Evolutionary conservation across 2,888 invertebrate genomes (phyloP).

Genomic region (Carcina quercana): DNA sequence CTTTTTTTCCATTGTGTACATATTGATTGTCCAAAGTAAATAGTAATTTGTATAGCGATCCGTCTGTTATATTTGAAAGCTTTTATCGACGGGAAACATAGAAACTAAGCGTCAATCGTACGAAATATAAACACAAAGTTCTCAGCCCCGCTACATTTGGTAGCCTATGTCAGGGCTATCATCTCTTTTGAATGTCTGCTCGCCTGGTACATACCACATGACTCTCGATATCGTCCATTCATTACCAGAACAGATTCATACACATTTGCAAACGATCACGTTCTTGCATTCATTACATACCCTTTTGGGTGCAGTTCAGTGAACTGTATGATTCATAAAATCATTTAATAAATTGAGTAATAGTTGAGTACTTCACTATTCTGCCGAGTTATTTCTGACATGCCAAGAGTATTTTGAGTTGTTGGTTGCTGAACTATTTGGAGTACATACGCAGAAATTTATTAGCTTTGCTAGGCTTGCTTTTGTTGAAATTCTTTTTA

Average conservation of each 20-base stretch:
- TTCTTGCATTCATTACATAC: slow-evolving; percentile 29
- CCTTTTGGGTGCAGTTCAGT: slow-evolving; percentile 43
- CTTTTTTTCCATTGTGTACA: too few relatives aligned
- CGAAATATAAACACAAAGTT: slow-evolving; percentile 63
- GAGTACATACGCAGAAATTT: too few relatives aligned
- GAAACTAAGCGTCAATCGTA: slow-evolving; percentile 31
- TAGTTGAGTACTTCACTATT: slow-evolving; percentile 14
- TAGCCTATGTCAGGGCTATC: slow-evolving; percentile 65
- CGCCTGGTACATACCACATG: too few relatives aligned
- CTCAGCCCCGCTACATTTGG: slow-evolving; percentile 66
- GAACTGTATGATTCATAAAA: slow-evolving; percentile 47
- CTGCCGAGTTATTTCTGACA: slow-evolving; percentile 29
- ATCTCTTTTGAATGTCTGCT: slow-evolving; percentile 35
- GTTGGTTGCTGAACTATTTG: too few relatives aligned
- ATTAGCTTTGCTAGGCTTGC: too few relatives aligned
- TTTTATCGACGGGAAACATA: slow-evolving; percentile 32
- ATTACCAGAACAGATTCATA: slow-evolving; percentile 30
- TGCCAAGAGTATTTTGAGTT: too few relatives aligned
- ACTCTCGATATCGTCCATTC: slow-evolving; percentile 42
- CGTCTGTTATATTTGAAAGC: slow-evolving; percentile 15
- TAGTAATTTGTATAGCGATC: background rate
- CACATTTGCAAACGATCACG: slow-evolving; percentile 38
- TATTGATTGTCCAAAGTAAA: too few relatives aligned
- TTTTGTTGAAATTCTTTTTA: too few relatives aligned
- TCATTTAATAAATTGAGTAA: slow-evolving; percentile 24